Evolutionary conservation across 30 jellyfish, hydroid and myxozoan genomes (phyloP).

Genomic region (Catostylus mosaicus): DNA sequence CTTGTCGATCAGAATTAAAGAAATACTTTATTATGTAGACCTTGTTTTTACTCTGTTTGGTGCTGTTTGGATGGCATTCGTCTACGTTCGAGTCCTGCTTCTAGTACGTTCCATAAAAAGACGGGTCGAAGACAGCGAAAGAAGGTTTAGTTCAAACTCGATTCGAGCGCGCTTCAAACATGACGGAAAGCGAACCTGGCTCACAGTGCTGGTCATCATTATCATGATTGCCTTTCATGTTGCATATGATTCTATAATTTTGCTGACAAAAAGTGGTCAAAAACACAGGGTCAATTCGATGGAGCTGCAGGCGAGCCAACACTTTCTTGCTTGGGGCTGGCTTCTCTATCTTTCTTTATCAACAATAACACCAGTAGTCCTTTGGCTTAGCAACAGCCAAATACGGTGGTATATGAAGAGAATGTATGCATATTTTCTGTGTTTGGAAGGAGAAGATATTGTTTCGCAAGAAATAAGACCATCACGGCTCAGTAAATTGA

Average conservation of each 20-base stretch:
- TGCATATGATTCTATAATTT: not conserved
- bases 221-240: not conserved
- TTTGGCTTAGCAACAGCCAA: conserved; percentile 23
- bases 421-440: not conserved
- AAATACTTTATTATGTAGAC: not conserved
- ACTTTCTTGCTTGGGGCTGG: conserved; percentile 42
- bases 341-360: conserved; percentile 13
- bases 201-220: conserved; percentile 11
- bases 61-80: conserved; percentile 22
- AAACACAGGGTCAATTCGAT: not conserved
- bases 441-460: conserved; percentile 1
- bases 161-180: not conserved
- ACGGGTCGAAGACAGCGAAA: conserved; percentile 13
- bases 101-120: conserved; percentile 23
- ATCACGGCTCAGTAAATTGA: not conserved
- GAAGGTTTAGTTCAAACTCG: conserved; percentile 1
- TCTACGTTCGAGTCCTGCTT: conserved; percentile 16
- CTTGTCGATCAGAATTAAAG: not conserved
- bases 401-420: conserved; percentile 12
- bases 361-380: conserved; percentile 25
- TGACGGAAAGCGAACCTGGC: conserved; percentile 27
- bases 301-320: not conserved
- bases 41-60: not conserved
- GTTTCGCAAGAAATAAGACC: not conserved
- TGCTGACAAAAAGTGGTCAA: not conserved